Conservation (phyloP, 2,797 vertebrate genomes). For the Lepus oiostolus region DNA sequence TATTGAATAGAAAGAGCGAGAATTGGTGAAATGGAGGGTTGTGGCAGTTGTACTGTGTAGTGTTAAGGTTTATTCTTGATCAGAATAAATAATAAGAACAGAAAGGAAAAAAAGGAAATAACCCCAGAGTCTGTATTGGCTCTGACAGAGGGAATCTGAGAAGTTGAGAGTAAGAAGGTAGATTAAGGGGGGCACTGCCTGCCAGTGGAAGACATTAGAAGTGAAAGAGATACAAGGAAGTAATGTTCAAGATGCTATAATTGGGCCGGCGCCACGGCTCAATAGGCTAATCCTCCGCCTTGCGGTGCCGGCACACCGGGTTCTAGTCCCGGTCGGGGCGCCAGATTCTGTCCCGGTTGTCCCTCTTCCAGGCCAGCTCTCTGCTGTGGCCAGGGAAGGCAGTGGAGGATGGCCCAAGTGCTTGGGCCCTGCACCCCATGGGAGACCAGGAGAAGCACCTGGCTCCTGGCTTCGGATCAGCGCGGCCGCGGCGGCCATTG, state of each 20-base stretch:
- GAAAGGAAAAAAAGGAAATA: background rate
- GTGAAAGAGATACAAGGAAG: background rate
- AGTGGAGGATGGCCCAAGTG: too few relatives aligned
- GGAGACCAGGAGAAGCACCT: too few relatives aligned
- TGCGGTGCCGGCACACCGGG: too few relatives aligned
- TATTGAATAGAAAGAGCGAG: background rate
- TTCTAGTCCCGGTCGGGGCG: too few relatives aligned
- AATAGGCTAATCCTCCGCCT: too few relatives aligned
- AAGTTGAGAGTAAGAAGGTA: background rate
- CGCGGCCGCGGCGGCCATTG: too few relatives aligned
- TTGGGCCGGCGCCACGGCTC: background rate
- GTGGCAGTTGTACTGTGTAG: background rate
- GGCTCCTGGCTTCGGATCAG: too few relatives aligned
- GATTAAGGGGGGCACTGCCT: background rate
- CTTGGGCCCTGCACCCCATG: too few relatives aligned
- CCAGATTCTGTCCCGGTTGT: too few relatives aligned
- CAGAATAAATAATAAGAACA: background rate
- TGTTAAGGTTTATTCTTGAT: slow-evolving; percentile 30
- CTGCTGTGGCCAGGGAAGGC: too few relatives aligned
- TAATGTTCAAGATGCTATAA: background rate
- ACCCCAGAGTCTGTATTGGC: background rate
- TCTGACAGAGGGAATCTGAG: background rate
- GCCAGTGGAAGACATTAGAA: background rate
- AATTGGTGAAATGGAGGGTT: background rate
- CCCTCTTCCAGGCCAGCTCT: too few relatives aligned